These are phyloP conservation scores for Momotus momota DNA, from an alignment of 2,797 vertebrate genomes.

Conservation along the genomic window DNA sequence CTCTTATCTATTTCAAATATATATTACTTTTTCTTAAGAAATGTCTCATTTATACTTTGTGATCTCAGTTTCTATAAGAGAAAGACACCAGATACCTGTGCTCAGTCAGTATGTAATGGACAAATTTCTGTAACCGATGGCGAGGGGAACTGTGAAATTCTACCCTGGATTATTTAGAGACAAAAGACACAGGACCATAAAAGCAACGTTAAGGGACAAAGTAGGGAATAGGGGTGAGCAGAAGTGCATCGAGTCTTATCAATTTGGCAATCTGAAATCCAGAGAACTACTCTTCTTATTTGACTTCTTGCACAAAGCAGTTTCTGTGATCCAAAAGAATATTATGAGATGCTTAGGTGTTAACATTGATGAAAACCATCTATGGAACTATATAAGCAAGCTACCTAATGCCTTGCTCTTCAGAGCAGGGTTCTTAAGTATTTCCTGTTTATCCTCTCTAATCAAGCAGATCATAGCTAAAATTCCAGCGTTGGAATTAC, in stretches of 20 bases:
- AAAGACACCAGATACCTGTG: neutral
- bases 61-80: neutral
- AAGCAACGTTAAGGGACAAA: neutral
- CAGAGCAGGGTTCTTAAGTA: neutral
- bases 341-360: neutral
- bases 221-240: fast-evolving
- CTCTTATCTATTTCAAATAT: neutral
- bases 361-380: neutral
- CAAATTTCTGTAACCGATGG: neutral
- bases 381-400: neutral
- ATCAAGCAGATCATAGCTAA: neutral
- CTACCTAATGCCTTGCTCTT: neutral
- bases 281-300: neutral
- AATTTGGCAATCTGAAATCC: neutral
- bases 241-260: neutral
- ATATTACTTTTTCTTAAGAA: neutral
- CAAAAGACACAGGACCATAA: neutral
- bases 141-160: neutral
- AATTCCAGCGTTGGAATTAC: neutral
- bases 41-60: neutral
- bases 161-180: neutral
- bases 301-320: neutral
- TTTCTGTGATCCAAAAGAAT: neutral
- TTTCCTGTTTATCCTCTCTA: neutral
- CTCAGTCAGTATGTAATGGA: neutral